phyloP scores from a whole-genome alignment of 2,113 vertebrate genomes.

The Cynoglossus semilaevis region DNA sequence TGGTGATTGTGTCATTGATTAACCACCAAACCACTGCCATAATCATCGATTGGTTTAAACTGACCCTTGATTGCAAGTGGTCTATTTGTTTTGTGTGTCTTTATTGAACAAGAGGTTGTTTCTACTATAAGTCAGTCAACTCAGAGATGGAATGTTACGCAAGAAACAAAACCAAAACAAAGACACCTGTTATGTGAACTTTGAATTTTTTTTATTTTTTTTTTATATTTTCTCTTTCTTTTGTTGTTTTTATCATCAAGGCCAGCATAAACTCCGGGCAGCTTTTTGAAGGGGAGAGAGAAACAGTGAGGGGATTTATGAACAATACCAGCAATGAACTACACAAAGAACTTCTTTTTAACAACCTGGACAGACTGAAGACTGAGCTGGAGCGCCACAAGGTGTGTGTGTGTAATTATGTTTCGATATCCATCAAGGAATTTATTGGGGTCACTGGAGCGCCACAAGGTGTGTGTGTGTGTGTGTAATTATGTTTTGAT shows the following conservation, averaged over 20 bases:
- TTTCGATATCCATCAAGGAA: no score
- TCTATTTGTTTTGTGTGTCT: constrained; percentile 27
- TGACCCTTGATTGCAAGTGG: constrained; percentile 22
- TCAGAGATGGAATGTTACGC: constrained; percentile 5
- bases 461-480: no score
- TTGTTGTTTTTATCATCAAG: constrained; percentile 35
- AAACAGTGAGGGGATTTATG: constrained; percentile 61
- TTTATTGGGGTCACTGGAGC: no score
- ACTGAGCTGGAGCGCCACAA: constrained; percentile 57
- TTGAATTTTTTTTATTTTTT: background rate
- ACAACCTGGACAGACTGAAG: constrained; percentile 56
- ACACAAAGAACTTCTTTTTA: constrained; percentile 63
- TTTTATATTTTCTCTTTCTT: background rate
- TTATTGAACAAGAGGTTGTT: constrained; percentile 12
- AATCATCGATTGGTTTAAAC: constrained; percentile 35
- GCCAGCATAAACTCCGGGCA: constrained; percentile 61
- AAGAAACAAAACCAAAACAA: background rate
- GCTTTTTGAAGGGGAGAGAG: constrained; percentile 62
- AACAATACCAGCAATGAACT: constrained; percentile 52
- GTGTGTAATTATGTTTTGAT: no score
- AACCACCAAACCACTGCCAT: constrained; percentile 4
- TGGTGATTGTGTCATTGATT: constrained; percentile 28
- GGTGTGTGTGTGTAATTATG: constrained; percentile 49
- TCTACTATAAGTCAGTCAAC: constrained; percentile 12
- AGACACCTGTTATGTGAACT: background rate